Evolutionary conservation across 2,888 invertebrate genomes (phyloP).

Genomic region (Watsonalla binaria): DNA sequence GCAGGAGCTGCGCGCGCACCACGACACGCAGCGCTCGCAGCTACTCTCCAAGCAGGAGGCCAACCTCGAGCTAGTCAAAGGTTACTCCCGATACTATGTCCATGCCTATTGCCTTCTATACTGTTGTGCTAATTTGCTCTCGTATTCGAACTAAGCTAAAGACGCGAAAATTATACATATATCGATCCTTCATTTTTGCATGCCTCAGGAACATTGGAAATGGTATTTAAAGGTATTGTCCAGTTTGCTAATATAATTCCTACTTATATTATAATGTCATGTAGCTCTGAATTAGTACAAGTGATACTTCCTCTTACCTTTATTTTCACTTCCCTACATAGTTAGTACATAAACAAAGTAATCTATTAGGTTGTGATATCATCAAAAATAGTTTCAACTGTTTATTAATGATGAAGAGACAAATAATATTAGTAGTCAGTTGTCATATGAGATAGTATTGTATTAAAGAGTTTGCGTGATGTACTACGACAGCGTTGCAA

Average conservation of each 20-base stretch:
- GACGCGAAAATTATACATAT: slow-evolving; percentile 41
- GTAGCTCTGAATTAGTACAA: not conserved
- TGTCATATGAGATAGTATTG: not conserved
- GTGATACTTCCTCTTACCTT: not conserved
- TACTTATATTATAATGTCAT: slow-evolving; percentile 14
- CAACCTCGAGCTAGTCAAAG: slow-evolving; percentile 94
- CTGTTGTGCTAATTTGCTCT: slow-evolving; percentile 44
- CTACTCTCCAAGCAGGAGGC: slow-evolving; percentile 94
- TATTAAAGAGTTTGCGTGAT: slow-evolving; percentile 6
- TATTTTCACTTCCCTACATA: not conserved
- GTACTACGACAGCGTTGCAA: slow-evolving; percentile 84
- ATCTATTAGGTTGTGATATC: not conserved
- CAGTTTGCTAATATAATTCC: slow-evolving; percentile 56
- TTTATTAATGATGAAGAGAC: not conserved
- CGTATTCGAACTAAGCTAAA: slow-evolving; percentile 42
- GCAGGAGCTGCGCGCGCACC: slow-evolving; percentile 92
- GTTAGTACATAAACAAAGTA: not conserved
- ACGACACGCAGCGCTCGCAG: slow-evolving; percentile 91
- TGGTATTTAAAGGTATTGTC: slow-evolving; percentile 82
- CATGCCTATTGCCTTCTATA: slow-evolving; percentile 7
- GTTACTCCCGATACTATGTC: slow-evolving; percentile 62
- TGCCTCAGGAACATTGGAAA: slow-evolving; percentile 83
- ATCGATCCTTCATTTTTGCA: slow-evolving; percentile 70
- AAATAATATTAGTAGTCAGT: not conserved
- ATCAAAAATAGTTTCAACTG: not conserved